Conservation (phyloP, 2,888 invertebrate species). For the Gymnoscelis rufifasciata region DNA sequence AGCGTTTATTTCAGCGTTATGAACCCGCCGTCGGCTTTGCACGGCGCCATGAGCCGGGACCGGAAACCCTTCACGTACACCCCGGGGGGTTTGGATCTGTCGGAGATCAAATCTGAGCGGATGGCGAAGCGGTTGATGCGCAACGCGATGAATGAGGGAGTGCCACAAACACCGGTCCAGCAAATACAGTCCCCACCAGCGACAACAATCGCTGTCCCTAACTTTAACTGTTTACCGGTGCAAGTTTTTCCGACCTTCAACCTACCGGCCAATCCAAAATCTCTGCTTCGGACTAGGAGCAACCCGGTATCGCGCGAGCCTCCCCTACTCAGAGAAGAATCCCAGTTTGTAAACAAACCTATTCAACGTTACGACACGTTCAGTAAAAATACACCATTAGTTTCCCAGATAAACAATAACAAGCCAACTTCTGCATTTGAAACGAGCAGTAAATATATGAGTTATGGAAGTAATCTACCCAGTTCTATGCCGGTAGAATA, state of each 20-base stretch:
- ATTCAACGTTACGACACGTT: slow-evolving; percentile 38
- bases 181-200: slow-evolving; percentile 71
- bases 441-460: slow-evolving; percentile 33
- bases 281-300: slow-evolving; percentile 64
- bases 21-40: slow-evolving; percentile 91
- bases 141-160: slow-evolving; percentile 83
- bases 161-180: slow-evolving; percentile 80
- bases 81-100: slow-evolving; percentile 93
- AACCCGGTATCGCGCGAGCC: slow-evolving; percentile 51
- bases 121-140: slow-evolving; percentile 87
- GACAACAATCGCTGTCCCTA: slow-evolving; percentile 63
- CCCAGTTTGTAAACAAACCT: slow-evolving; percentile 40
- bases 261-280: slow-evolving; percentile 84
- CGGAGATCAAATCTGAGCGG: slow-evolving; percentile 93
- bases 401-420: slow-evolving; percentile 44
- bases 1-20: slow-evolving; percentile 62
- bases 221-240: slow-evolving; percentile 70
- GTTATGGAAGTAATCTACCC: slow-evolving; percentile 42
- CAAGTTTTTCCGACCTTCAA: slow-evolving; percentile 81
- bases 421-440: slow-evolving; percentile 49
- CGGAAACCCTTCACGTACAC: slow-evolving; percentile 97
- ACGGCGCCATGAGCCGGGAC: slow-evolving; percentile 94
- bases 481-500: slow-evolving; percentile 40
- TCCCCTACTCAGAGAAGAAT: slow-evolving; percentile 31
- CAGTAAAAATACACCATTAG: slow-evolving; percentile 38